Conservation (phyloP, 1,140 invertebrate genomes). For the Lethocerus indicus region DNA sequence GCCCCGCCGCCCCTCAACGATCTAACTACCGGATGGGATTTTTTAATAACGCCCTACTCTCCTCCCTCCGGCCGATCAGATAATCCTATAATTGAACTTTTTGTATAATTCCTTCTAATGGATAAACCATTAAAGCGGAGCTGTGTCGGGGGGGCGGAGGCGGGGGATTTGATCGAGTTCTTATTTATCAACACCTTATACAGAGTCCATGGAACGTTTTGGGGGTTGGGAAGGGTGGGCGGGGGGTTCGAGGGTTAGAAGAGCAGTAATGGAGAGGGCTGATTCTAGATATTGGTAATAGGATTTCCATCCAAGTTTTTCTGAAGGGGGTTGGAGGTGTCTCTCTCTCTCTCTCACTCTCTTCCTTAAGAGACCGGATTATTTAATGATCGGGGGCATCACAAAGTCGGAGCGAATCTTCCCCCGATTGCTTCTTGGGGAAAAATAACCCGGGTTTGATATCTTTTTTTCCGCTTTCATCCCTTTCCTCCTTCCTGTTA, state of each 20-base stretch:
- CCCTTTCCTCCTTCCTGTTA: no score
- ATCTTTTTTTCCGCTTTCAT: no score
- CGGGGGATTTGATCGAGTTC: conserved; percentile 5
- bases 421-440: no score
- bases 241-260: no score
- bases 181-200: conserved; percentile 8
- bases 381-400: no score
- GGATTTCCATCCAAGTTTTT: conserved; percentile 1
- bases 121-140: conserved; percentile 9
- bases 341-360: not conserved
- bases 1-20: no score
- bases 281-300: conserved; percentile 8
- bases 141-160: no score
- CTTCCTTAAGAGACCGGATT: not conserved
- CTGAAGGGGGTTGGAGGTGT: no score
- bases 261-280: conserved; percentile 4
- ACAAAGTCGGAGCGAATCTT: no score
- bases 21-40: not conserved
- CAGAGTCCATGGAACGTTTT: not conserved
- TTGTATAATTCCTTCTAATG: conserved; percentile 7
- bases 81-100: conserved; percentile 8
- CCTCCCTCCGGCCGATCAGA: not conserved
- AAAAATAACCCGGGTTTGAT: no score
- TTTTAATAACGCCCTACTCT: not conserved
- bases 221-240: no score